Conservation (phyloP, 2,888 invertebrate genomes). For the Erpobdella octoculata region DNA sequence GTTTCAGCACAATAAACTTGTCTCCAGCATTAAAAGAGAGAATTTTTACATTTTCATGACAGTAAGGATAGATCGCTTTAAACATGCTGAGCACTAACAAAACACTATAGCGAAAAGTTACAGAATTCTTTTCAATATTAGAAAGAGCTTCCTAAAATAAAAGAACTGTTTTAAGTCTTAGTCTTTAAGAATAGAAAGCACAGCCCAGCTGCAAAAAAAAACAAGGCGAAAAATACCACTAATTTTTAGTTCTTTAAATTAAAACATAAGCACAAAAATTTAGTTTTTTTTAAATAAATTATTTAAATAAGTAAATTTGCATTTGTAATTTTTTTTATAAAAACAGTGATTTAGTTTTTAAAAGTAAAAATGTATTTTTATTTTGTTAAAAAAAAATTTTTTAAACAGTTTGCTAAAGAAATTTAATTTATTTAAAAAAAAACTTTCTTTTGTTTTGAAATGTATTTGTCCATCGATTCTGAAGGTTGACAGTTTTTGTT, state of each 20-base stretch:
- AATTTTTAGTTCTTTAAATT: no score
- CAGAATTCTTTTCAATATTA: no score
- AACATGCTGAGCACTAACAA: conserved; percentile 28
- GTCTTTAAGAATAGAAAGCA: no score
- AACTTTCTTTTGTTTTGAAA: not conserved
- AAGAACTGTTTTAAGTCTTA: no score
- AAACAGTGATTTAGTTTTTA: not conserved
- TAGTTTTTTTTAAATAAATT: no score
- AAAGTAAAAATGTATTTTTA: not conserved
- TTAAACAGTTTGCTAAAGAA: not conserved
- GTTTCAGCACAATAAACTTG: conserved; percentile 35
- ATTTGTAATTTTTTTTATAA: not conserved
- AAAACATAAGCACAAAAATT: no score
- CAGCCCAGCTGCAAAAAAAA: no score
- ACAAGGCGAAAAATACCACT: no score
- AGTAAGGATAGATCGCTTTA: conserved; percentile 33
- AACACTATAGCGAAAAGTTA: no score
- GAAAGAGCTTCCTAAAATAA: no score
- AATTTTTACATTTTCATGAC: conserved; percentile 27
- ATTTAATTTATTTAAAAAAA: not conserved
- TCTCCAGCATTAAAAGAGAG: conserved; percentile 33
- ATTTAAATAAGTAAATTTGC: not conserved
- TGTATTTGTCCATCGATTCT: not conserved
- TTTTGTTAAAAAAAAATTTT: not conserved
- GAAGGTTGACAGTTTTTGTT: not conserved